Evolutionary conservation across 1,140 invertebrate species (phyloP), one percentile per base, ranked within the genome.

Genomic region (Procambarus clarkii): DNA sequence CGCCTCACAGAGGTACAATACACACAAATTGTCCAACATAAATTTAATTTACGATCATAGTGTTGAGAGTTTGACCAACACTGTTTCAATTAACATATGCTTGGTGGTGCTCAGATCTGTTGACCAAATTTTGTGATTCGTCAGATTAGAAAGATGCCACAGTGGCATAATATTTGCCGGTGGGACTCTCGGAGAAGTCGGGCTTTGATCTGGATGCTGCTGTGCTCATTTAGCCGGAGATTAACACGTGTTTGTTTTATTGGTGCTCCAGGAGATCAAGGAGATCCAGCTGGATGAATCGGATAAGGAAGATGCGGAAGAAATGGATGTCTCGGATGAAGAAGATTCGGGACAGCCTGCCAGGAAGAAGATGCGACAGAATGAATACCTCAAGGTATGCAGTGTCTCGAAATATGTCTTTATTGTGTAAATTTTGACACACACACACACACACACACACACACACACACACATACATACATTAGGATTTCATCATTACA

Each of bases 311-410:
- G 95, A 96, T 18, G 97, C 97, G 93, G 97, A 97, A 84, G 97
- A 97, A 94, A 97, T 97, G 97, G 97, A 97, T 84, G 95, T 97
- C 46, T 97, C 97, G 2, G 97, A 97, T 94, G 95, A 95, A 18
- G 97, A 97, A 76, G 96, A 96, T 21, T 96, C 96, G 18, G 93
- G 24, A 45, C 89, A 79, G 69, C 86, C 82, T 13, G 71, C 82
- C 64, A 93, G 95, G 4, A 96, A 96, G 93, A 96, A 95, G 78
- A 45, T 92, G 2, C 94, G 94, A 69, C 93, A 92, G 78, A 90
- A 94, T 46, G 94, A 91, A 9, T 85, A 85, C 58, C 89, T 91
- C 7, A 91, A 91, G 82, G 89, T 91, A 34, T 79, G 82, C n/a
- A 34, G 34, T 1, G 1, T 34, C 34, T 34, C 34, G 34, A 34